Evolutionary conservation across 2,888 invertebrate species (phyloP).

Genomic region (Amphipoea lucens): DNA sequence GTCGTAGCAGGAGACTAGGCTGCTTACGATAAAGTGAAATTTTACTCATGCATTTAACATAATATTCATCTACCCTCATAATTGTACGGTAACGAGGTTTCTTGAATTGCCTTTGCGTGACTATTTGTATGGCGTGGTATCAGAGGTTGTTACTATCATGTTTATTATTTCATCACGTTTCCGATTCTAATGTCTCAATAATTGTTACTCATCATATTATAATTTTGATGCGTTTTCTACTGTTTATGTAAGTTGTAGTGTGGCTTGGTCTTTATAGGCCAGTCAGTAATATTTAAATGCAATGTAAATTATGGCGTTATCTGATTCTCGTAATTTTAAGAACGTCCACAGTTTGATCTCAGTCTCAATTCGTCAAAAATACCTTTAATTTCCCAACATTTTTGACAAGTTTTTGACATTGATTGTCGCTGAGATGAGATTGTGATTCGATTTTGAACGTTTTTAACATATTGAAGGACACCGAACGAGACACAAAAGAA

Average conservation of each 20-base stretch:
- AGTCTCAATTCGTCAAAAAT: too few species aligned
- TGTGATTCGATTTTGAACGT: too few species aligned
- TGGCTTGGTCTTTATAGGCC: background rate
- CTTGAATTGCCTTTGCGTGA: conserved; percentile 62
- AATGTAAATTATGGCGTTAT: too few species aligned
- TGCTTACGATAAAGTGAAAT: conserved; percentile 48
- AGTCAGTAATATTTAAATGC: background rate
- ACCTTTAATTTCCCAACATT: too few species aligned
- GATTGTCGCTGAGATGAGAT: too few species aligned
- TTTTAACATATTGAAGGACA: too few species aligned
- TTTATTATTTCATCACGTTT: conserved; percentile 67
- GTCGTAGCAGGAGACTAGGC: background rate
- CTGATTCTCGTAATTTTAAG: too few species aligned
- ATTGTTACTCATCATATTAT: conserved; percentile 55
- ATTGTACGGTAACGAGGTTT: conserved; percentile 53
- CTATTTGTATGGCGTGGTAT: conserved; percentile 52
- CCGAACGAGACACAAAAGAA: too few species aligned
- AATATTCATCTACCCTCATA: conserved; percentile 46
- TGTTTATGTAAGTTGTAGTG: conserved; percentile 22
- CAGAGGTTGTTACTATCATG: conserved; percentile 45
- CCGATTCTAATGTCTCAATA: conserved; percentile 64
- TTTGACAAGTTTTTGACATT: too few species aligned
- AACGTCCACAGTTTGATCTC: too few species aligned
- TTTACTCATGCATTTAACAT: conserved; percentile 13
- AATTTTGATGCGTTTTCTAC: conserved; percentile 45